Percentiles rank a stretch among this genome's conserved stretches.
Evolutionary conservation across 2,888 invertebrate species (phyloP).

Genomic region (Phlogophora meticulosa): DNA sequence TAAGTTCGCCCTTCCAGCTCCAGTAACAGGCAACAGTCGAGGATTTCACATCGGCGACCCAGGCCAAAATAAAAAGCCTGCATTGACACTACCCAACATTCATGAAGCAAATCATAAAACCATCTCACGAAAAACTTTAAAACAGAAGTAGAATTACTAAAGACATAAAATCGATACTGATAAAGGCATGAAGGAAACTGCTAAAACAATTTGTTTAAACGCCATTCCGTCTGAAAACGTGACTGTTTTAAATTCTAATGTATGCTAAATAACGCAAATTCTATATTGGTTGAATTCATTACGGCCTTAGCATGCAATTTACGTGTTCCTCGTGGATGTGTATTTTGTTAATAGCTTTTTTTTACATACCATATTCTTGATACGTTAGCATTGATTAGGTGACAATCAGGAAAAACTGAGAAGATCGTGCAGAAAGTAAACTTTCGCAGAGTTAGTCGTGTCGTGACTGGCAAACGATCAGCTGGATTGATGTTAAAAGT

Average conservation of each 20-base stretch:
- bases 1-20: too few relatives aligned
- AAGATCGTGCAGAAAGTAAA: background rate
- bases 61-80: too few relatives aligned
- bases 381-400: background rate
- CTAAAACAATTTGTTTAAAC: conserved; percentile 47
- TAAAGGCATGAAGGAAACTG: conserved; percentile 46
- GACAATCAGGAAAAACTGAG: too few relatives aligned
- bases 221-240: conserved; percentile 46
- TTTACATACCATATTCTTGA: background rate
- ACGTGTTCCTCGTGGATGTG: conserved; percentile 26
- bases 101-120: background rate
- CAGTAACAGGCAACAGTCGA: too few relatives aligned
- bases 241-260: conserved; percentile 54
- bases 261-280: conserved; percentile 53
- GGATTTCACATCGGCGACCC: too few relatives aligned
- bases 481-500: background rate
- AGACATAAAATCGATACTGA: background rate
- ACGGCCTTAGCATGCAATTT: conserved; percentile 30
- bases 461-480: background rate
- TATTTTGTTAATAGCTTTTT: conserved; percentile 11
- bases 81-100: background rate
- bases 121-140: background rate
- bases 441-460: background rate
- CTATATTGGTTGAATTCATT: conserved; percentile 50
- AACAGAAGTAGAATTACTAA: conserved; percentile 13